Conservation (phyloP, 2,888 invertebrate species). For the Itoplectis maculator region DNA sequence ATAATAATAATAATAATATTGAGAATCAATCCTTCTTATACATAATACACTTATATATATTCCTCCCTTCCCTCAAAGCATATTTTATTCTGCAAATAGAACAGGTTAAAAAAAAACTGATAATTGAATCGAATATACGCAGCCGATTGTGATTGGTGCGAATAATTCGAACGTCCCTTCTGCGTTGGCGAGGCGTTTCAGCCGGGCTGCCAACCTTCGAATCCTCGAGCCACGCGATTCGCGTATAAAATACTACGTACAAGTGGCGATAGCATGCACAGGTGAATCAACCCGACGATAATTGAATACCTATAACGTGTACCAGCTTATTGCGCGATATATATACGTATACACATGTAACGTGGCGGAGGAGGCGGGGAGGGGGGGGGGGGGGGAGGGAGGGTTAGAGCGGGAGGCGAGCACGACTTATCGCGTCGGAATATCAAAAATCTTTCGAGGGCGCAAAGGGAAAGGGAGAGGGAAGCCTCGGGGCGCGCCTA, state of each 20-base stretch:
- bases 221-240: constrained; percentile 39
- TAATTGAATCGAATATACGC: too few species aligned
- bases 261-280: constrained; percentile 8
- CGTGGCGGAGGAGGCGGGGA: too few species aligned
- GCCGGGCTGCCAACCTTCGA: constrained; percentile 65
- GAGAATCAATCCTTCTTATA: too few species aligned
- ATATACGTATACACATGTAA: background rate
- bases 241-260: constrained; percentile 22
- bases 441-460: constrained; percentile 72
- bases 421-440: constrained; percentile 72
- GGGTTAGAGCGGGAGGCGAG: constrained; percentile 49
- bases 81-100: too few species aligned
- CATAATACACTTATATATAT: too few species aligned
- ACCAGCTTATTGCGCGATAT: constrained; percentile 24
- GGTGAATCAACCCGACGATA: constrained; percentile 52
- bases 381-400: too few species aligned
- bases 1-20: too few species aligned
- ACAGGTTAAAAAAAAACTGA: too few species aligned
- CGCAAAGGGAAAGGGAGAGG: constrained; percentile 43
- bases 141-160: background rate
- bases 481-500: constrained; percentile 67
- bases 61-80: too few species aligned
- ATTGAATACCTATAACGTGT: constrained; percentile 65
- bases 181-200: constrained; percentile 64
- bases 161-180: background rate